Conservation (phyloP, 2,113 vertebrate genomes). For the Silurus asotus region DNA sequence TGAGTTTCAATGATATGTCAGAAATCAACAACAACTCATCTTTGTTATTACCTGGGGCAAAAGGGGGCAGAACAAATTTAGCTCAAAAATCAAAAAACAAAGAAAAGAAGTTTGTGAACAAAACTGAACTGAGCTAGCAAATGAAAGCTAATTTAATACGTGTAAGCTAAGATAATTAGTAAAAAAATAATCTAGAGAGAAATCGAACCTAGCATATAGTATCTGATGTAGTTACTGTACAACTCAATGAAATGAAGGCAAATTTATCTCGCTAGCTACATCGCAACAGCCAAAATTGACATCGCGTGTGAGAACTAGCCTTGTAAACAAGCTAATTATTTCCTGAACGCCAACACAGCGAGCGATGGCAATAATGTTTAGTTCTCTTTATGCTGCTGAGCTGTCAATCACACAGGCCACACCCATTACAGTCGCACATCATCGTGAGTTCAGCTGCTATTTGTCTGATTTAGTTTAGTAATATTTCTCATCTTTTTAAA, state of each 20-base stretch:
- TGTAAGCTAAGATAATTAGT: background rate
- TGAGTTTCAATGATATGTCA: background rate
- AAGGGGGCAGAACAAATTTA: background rate
- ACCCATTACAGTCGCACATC: background rate
- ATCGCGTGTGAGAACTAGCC: background rate
- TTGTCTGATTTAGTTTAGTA: background rate
- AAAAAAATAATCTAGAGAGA: background rate
- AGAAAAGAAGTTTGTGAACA: background rate
- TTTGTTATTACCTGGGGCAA: background rate
- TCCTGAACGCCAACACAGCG: background rate
- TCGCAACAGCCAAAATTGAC: background rate
- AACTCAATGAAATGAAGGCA: background rate
- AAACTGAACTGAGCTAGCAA: background rate
- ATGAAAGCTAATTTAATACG: background rate
- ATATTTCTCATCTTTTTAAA: background rate
- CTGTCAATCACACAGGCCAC: background rate
- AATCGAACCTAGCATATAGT: background rate
- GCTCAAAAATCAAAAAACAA: background rate
- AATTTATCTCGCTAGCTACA: background rate
- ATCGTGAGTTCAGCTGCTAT: background rate
- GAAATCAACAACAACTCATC: slow-evolving; percentile 1
- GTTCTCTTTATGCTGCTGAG: background rate
- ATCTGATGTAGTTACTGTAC: too few species aligned
- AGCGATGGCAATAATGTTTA: background rate
- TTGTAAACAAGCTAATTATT: background rate